These are phyloP conservation scores for Zapornia atra DNA, from an alignment of 2,113 vertebrate genomes.

Conservation along the genomic window DNA sequence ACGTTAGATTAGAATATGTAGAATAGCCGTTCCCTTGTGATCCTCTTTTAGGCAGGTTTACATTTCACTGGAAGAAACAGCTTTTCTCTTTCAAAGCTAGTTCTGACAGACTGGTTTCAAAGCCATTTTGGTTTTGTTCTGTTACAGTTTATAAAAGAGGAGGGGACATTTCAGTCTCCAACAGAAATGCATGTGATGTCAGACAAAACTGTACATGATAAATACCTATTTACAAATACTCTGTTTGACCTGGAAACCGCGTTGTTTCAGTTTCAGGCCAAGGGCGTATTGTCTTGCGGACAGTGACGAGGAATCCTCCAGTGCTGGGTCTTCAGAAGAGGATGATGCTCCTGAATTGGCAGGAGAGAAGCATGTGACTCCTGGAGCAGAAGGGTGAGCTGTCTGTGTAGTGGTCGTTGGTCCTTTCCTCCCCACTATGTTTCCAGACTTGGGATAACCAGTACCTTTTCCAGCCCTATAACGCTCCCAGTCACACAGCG, in stretches of 20 bases:
- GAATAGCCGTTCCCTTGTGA: background rate
- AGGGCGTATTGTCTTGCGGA: slow-evolving; percentile 93
- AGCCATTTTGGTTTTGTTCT: background rate
- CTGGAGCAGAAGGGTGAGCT: slow-evolving; percentile 89
- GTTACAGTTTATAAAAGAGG: background rate
- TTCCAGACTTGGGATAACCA: background rate
- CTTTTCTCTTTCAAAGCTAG: background rate
- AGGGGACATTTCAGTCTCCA: background rate
- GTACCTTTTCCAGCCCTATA: background rate
- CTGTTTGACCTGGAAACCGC: slow-evolving; percentile 36
- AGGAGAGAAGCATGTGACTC: slow-evolving; percentile 82
- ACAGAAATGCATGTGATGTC: background rate
- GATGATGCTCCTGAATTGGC: slow-evolving; percentile 88
- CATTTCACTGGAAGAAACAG: background rate
- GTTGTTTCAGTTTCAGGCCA: slow-evolving; percentile 82
- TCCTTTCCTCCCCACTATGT: fast-evolving
- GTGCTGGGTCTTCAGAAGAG: slow-evolving; percentile 96
- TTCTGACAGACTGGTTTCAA: background rate
- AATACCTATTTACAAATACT: background rate
- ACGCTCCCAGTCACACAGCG: background rate
- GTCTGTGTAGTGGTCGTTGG: background rate
- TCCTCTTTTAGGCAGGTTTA: background rate
- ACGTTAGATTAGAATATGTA: background rate
- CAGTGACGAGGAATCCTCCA: slow-evolving; percentile 98
- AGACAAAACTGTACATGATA: background rate